phyloP scores from a whole-genome alignment of 2,888 invertebrate species.

The Liodrosophila aerea region DNA sequence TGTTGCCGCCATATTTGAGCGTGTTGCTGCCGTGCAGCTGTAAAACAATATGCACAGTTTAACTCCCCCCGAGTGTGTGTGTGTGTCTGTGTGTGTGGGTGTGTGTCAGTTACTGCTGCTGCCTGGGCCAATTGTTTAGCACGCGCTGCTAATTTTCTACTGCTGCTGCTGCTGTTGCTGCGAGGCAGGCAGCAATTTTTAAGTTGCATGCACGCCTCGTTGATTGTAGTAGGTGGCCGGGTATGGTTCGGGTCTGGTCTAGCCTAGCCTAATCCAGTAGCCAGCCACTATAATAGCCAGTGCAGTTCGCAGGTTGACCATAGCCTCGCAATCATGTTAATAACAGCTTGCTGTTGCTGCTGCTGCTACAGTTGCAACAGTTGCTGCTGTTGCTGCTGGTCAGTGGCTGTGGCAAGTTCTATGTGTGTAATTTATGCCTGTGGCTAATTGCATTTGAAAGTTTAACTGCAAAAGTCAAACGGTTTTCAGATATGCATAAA shows the following conservation, averaged over 20 bases:
- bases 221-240: constrained; percentile 74
- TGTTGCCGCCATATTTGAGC: constrained; percentile 65
- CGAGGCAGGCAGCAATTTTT: constrained; percentile 73
- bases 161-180: constrained; percentile 42
- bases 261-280: constrained; percentile 16
- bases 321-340: constrained; percentile 70
- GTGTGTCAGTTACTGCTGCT: constrained; percentile 47
- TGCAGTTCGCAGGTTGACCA: constrained; percentile 56
- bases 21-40: constrained; percentile 59
- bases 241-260: constrained; percentile 15
- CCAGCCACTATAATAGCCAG: constrained; percentile 44
- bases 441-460: constrained; percentile 74
- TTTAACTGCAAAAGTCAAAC: constrained; percentile 77
- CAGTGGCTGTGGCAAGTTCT: constrained; percentile 51
- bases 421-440: constrained; percentile 69
- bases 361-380: constrained; percentile 33
- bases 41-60: constrained; percentile 70
- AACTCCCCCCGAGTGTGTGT: constrained; percentile 12
- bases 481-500: constrained; percentile 72
- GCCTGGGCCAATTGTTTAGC: constrained; percentile 72
- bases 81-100: constrained; percentile 49
- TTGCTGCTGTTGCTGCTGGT: constrained; percentile 44
- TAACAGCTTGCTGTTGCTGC: constrained; percentile 59
- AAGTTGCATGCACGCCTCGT: constrained; percentile 79
- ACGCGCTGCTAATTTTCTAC: constrained; percentile 74